A percentile compares a stretch with the other conserved stretches of the same genome.
phyloP scores from a whole-genome alignment of 2,888 invertebrate genomes.

The Caenorhabditis japonica region DNA sequence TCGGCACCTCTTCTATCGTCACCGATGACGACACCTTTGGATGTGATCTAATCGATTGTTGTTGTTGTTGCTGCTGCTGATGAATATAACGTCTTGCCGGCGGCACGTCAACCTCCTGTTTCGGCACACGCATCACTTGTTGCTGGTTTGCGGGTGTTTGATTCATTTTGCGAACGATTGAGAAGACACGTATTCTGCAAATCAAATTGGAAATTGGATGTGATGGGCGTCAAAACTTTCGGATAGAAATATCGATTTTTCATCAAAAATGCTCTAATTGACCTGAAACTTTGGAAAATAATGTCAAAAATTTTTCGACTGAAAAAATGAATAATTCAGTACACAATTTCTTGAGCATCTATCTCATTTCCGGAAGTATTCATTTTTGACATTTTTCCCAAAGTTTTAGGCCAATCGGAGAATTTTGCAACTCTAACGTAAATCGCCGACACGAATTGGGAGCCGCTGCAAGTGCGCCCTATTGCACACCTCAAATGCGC shows the following conservation, averaged over 20 bases:
- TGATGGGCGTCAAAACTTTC: background rate
- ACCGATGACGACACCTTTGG: slow-evolving; percentile 14
- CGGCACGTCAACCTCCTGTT: slow-evolving; percentile 4
- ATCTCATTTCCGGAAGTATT: no score
- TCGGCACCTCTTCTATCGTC: slow-evolving; percentile 35
- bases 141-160: slow-evolving; percentile 12
- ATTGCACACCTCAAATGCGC: no score
- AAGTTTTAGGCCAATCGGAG: no score
- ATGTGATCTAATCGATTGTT: background rate
- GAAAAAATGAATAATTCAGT: no score
- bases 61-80: slow-evolving; percentile 10
- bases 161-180: slow-evolving; percentile 38
- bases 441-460: no score
- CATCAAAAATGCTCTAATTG: background rate
- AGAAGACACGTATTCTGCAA: slow-evolving; percentile 43
- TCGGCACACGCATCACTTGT: slow-evolving; percentile 28
- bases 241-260: background rate
- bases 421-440: no score
- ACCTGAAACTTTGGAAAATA: no score
- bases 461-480: no score
- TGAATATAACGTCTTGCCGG: slow-evolving; percentile 23
- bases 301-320: no score
- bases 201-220: background rate
- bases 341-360: no score
- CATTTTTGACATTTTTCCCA: no score